Base-by-base conservation (phyloP, 2,113 vertebrate genomes). In the Dissostichus mawsoni region DNA sequence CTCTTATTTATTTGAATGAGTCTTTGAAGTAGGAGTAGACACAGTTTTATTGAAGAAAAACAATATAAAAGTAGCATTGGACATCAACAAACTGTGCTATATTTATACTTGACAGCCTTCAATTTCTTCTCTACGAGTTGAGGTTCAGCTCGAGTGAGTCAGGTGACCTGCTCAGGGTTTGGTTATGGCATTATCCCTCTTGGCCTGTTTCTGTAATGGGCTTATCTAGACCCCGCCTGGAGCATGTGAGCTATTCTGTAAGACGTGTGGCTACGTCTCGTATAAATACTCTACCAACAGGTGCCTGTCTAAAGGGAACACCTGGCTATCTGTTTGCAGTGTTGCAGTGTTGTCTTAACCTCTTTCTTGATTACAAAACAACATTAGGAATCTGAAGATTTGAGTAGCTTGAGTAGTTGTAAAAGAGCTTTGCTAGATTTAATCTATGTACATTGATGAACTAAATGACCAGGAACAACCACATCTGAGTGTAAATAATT, bases 151-250 rank as follows among this genome's bases (percentile, higher is more conserved):
- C 41, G 41, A 64, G 76, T 63, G 70, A 74, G 66, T 92, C 89
- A 90, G 82, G 70, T 84, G 83, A 90, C 56, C 74, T 65, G 88
- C 86, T 93, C 87, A 90, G 74, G 70, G 64, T 69, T 69, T 64
- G 85, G 87, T 81, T 45, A 36, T 44, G 68, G 80, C 77, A 78
- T 93, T 92, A 92, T 86, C 92, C 79, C 47, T 59, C 83, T 90
- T 94, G 92, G 73, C 94, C 94, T 94, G 89, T 66, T 94, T 94
- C 78, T 87, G 12, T 95, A 95, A 95, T 94, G 73, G 88, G 91
- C 81, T 94, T 94, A 93, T 33, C 52, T 4, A 2, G 45, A 51
- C 53, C 65, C 62, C 72, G 25, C 88, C 84, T 69, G 29, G 75
- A 74, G 59, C 55, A 87, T 81, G 65, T n/a, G 68, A 73, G 64